Evolutionary conservation across 2,113 vertebrate genomes (phyloP).

Genomic region (Anolis carolinensis): DNA sequence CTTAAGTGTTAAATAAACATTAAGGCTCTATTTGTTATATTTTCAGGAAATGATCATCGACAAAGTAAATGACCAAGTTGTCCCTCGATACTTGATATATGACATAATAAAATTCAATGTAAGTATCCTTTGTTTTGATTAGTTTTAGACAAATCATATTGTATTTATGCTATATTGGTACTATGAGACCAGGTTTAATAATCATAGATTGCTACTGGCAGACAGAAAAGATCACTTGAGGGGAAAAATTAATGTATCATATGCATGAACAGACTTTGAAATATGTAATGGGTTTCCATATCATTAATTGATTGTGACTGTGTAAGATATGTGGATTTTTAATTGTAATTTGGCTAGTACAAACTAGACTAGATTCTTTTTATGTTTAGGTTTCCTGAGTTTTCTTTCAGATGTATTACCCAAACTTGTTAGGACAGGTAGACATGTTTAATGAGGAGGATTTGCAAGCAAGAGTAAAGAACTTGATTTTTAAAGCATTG

Average conservation of each 20-base stretch:
- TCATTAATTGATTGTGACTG: no score
- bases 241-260: no score
- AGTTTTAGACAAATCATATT: neutral
- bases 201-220: no score
- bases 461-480: neutral
- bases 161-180: no score
- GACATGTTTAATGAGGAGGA: neutral
- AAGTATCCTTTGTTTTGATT: slow-evolving; percentile 76
- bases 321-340: neutral
- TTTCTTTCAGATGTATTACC: neutral
- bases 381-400: neutral
- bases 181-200: no score
- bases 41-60: slow-evolving; percentile 98
- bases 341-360: neutral
- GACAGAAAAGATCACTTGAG: no score
- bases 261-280: no score
- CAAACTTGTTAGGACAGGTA: neutral
- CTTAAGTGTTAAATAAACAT: slow-evolving; percentile 6
- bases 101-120: slow-evolving; percentile 98
- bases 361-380: neutral
- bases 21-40: slow-evolving; percentile 55
- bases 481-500: neutral
- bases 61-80: slow-evolving; percentile 94
- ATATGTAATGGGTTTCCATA: no score
- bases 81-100: slow-evolving; percentile 97